Percentiles rank a stretch among this genome's conserved stretches.
Conservation (phyloP, 1,140 invertebrate genomes). For the Myzus persicae region DNA sequence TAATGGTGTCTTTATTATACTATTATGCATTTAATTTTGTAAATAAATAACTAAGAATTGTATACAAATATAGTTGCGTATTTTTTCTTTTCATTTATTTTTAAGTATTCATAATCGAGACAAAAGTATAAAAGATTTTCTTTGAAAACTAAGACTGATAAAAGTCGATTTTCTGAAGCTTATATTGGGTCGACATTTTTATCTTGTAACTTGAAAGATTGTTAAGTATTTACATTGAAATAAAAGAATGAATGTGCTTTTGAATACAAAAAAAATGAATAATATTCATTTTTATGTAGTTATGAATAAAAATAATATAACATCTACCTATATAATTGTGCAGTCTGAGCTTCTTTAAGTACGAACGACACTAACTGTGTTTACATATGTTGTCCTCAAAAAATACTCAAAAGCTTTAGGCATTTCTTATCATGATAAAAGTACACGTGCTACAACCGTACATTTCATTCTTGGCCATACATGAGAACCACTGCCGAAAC, state of each 20-base stretch:
- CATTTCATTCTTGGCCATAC: neutral
- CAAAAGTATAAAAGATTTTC: neutral
- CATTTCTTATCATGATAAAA: neutral
- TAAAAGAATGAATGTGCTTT: neutral
- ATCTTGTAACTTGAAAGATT: neutral
- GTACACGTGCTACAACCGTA: neutral
- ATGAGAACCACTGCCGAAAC: conserved; percentile 44
- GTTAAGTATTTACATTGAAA: neutral
- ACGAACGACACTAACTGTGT: neutral
- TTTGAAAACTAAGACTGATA: neutral
- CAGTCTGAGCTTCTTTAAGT: neutral
- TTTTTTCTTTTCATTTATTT: neutral
- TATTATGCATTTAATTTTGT: neutral
- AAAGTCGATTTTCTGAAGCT: neutral
- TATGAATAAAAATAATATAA: neutral
- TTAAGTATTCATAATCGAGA: neutral
- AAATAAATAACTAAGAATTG: neutral
- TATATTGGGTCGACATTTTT: neutral
- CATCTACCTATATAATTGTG: neutral
- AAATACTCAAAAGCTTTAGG: neutral
- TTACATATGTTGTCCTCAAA: neutral
- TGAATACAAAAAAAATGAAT: neutral
- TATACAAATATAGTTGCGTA: neutral
- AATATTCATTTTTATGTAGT: neutral
- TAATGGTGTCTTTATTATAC: neutral